Percentiles rank a stretch among this genome's conserved stretches.
These are phyloP conservation scores for Apodemia hepburni DNA, from an alignment of 2,888 invertebrate species.

Conservation along the genomic window DNA sequence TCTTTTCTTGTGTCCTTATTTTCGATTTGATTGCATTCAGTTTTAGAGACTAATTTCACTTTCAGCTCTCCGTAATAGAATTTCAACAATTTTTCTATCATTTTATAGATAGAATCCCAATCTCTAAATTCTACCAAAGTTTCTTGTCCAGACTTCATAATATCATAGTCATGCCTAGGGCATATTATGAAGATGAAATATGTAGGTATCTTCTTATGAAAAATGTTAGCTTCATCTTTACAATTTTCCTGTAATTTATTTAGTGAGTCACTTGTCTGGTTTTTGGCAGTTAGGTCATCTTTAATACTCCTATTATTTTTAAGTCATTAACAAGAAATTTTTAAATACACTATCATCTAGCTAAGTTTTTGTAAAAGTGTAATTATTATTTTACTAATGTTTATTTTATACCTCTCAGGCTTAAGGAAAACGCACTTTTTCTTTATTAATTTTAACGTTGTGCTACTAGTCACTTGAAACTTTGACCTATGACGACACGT, in stretches of 20 bases:
- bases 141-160: constrained; percentile 65
- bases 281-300: too few species aligned
- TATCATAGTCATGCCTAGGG: constrained; percentile 75
- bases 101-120: constrained; percentile 58
- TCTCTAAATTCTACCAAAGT: constrained; percentile 77
- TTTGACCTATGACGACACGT: too few species aligned
- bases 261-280: too few species aligned
- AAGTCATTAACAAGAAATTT: too few species aligned
- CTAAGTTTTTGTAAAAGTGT: too few species aligned
- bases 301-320: too few species aligned
- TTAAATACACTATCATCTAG: too few species aligned
- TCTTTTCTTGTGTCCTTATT: constrained; percentile 44
- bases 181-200: constrained; percentile 80
- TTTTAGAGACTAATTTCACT: constrained; percentile 37
- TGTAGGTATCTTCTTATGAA: constrained; percentile 46
- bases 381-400: too few species aligned
- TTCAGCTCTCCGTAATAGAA: constrained; percentile 50
- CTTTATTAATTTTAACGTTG: too few species aligned
- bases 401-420: too few species aligned
- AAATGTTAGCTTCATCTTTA: constrained; percentile 32
- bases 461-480: too few species aligned
- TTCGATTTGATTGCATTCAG: constrained; percentile 29
- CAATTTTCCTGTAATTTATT: constrained; percentile 18
- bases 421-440: too few species aligned
- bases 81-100: constrained; percentile 53